A percentile compares a stretch with the other conserved stretches of the same genome.
Conservation (phyloP, 1,140 invertebrate genomes). For the Eurosta solidaginis region DNA sequence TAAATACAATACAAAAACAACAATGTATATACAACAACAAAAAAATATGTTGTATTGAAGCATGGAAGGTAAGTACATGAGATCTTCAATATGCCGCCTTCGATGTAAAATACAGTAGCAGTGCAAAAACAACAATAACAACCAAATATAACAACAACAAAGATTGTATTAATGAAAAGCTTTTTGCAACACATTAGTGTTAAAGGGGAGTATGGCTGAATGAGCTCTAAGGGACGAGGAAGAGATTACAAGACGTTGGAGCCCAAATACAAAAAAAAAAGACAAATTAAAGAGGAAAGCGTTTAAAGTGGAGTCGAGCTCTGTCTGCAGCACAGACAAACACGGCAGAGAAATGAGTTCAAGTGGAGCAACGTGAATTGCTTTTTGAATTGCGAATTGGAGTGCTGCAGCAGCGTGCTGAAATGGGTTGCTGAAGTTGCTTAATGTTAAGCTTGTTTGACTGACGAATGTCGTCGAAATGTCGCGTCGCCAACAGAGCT, state of each 20-base stretch:
- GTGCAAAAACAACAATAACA: neutral
- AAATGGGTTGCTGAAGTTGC: neutral
- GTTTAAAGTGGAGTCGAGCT: neutral
- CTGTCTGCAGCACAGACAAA: neutral
- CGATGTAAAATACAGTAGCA: neutral
- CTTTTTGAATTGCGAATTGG: neutral
- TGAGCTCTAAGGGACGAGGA: neutral
- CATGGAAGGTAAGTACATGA: neutral
- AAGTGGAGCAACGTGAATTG: neutral
- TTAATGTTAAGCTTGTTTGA: no score
- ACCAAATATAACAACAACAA: neutral
- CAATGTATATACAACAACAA: neutral
- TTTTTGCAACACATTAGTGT: neutral
- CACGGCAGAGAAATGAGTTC: neutral
- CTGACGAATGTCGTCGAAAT: neutral
- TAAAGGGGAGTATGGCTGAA: neutral
- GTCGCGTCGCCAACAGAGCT: slow-evolving; percentile 8
- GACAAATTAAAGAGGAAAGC: neutral
- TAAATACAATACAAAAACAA: slow-evolving; percentile 43
- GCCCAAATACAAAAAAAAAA: neutral
- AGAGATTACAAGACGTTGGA: neutral
- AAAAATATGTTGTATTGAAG: neutral
- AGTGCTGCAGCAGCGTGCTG: neutral
- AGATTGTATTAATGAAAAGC: slow-evolving; percentile 2
- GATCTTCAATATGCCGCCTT: neutral